Evolutionary conservation across 2,888 invertebrate species (phyloP).

Genomic region (Rhodophaea formosa): DNA sequence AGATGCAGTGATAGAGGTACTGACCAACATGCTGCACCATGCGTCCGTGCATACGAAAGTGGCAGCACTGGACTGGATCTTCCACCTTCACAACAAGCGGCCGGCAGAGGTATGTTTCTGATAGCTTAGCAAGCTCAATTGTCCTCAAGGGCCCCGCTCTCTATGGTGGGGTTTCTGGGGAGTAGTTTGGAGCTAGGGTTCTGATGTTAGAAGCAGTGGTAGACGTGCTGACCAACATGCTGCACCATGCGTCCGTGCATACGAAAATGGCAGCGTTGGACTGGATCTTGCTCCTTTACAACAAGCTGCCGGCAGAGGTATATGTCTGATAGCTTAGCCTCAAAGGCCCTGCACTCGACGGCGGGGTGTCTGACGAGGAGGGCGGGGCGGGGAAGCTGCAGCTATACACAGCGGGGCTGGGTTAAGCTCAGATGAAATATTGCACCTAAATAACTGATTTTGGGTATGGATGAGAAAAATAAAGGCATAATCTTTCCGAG

Average conservation of each 20-base stretch:
- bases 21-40: slow-evolving; percentile 91
- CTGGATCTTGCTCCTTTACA: slow-evolving; percentile 97
- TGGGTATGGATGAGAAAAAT: too few relatives aligned
- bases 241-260: slow-evolving; percentile 93
- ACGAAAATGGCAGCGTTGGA: slow-evolving; percentile 96
- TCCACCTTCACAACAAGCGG: slow-evolving; percentile 93
- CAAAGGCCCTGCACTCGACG: too few relatives aligned
- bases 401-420: too few relatives aligned
- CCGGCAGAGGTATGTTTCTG: slow-evolving; percentile 85
- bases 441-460: too few relatives aligned
- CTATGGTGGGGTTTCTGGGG: too few relatives aligned
- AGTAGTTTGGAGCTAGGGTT: slow-evolving; percentile 78
- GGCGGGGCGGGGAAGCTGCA: too few relatives aligned
- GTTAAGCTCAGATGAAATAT: too few relatives aligned
- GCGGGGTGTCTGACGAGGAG: too few relatives aligned
- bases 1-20: slow-evolving; percentile 88
- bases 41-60: slow-evolving; percentile 96
- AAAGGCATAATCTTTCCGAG: too few relatives aligned
- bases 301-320: slow-evolving; percentile 85
- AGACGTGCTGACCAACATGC: slow-evolving; percentile 90
- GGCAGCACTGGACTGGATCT: slow-evolving; percentile 96
- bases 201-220: slow-evolving; percentile 90
- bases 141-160: too few relatives aligned
- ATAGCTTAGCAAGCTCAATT: too few relatives aligned
- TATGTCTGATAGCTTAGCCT: too few relatives aligned